phyloP scores from a whole-genome alignment of 2,888 invertebrate species.

The Sarcophaga subvicina region DNA sequence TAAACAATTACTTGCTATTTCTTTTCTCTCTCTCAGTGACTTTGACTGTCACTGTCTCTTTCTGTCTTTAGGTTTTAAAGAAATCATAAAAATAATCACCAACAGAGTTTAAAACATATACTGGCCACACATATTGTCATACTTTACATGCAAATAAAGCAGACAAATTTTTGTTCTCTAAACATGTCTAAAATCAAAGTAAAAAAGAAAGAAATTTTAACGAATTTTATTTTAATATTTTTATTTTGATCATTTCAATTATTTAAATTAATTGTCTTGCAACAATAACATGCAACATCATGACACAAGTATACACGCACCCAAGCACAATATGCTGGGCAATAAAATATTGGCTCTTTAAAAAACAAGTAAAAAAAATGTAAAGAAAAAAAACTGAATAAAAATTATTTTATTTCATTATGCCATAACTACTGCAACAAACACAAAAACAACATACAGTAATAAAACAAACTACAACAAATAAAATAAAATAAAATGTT shows the following conservation, averaged over 20 bases:
- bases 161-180: neutral
- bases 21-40: too few species aligned
- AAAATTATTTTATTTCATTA: neutral
- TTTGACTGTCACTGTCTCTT: too few species aligned
- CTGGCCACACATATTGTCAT: too few species aligned
- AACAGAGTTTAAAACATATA: neutral
- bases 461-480: neutral
- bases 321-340: neutral
- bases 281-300: neutral
- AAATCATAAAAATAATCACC: too few species aligned
- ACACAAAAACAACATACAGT: neutral
- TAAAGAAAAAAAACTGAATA: too few species aligned
- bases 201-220: neutral
- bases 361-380: too few species aligned
- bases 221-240: neutral
- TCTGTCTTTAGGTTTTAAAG: too few species aligned
- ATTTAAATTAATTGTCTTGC: conserved; percentile 16
- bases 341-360: neutral
- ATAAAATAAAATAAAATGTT: neutral
- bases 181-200: neutral
- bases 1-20: neutral
- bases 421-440: neutral
- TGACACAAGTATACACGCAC: neutral
- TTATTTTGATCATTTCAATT: conserved; percentile 6
- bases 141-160: too few species aligned